Evolutionary conservation across 2,113 vertebrate species (phyloP).

Genomic region (Gavialis gangeticus): DNA sequence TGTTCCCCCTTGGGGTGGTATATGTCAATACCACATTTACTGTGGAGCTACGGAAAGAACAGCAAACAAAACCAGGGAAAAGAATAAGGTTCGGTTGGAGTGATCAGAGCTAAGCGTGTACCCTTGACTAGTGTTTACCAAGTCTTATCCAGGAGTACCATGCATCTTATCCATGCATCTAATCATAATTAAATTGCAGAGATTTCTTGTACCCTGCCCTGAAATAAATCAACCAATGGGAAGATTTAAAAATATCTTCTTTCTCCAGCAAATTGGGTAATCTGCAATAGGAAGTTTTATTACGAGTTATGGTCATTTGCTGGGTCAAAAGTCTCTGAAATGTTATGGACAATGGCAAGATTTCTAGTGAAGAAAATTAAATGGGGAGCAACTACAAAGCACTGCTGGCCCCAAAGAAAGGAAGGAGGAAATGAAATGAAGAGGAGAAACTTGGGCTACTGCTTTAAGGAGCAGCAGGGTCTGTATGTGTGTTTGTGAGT

Average conservation of each 20-base stretch:
- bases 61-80: neutral
- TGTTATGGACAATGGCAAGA: neutral
- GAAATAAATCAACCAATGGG: neutral
- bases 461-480: neutral
- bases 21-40: conserved; percentile 59
- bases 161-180: no score
- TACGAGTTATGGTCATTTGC: neutral
- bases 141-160: conserved; percentile 3
- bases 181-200: conserved; percentile 55
- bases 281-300: conserved; percentile 15
- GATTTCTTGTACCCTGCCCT: neutral
- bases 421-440: neutral
- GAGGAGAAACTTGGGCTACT: neutral
- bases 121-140: neutral
- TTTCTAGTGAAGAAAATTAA: neutral
- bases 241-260: no score
- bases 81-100: neutral
- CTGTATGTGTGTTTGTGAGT: neutral
- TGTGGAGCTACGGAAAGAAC: neutral
- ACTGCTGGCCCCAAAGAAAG: neutral
- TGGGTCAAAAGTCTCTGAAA: neutral
- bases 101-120: neutral
- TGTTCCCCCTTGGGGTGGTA: neutral
- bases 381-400: neutral
- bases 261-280: neutral